Base-by-base conservation (phyloP, 2,888 invertebrate species). In the Drosophila quinaria region DNA sequence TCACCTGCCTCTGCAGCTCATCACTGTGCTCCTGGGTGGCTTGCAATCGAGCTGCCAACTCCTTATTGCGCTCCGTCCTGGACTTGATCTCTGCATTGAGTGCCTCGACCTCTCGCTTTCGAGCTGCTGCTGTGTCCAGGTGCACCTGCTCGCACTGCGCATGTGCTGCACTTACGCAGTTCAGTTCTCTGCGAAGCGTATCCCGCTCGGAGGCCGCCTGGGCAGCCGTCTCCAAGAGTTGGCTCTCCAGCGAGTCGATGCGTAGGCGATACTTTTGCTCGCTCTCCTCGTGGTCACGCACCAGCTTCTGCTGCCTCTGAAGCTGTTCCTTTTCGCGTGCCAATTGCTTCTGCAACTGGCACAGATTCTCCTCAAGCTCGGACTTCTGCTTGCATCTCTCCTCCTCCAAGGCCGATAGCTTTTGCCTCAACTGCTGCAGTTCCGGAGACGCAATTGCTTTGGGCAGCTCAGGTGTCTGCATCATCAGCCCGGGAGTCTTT, bases 11-110 rank as follows among this genome's bases (percentile, higher is more conserved):
- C 75, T 94, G 94, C 78, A 94, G 93, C 58, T 87, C 85, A 0
- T 51, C 69, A 10, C 71, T 83, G 50, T 79, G 76, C 58, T 88
- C 78, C 70, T 90, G 87, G 0, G 89, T 89, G 29, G 81, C 71
- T 9, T 83, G 62, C 1, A 92, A 60, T 42, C 89, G 87, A 0
- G 74, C 73, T 3, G 70, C 61, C 10, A 91, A 63, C 15, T 91
- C 82, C 90, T 84, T 22, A 91, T 93, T 74, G 91, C 93, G 91
- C 92, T 93, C 83, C 41, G 95, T 95, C 80, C 94, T 95, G 50
- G 95, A 94, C 66, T 93, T 94, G 0, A 96, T 81, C 35, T 94
- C 93, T 13, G 94, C 94, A 81, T 95, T 94, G 39, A 95, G 91
- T 65, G 93, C 93, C 19, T 93, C 92, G 2, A 95, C 92, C 89